Conservation (phyloP, 1,140 invertebrate genomes). For the Calephelis nemesis region DNA sequence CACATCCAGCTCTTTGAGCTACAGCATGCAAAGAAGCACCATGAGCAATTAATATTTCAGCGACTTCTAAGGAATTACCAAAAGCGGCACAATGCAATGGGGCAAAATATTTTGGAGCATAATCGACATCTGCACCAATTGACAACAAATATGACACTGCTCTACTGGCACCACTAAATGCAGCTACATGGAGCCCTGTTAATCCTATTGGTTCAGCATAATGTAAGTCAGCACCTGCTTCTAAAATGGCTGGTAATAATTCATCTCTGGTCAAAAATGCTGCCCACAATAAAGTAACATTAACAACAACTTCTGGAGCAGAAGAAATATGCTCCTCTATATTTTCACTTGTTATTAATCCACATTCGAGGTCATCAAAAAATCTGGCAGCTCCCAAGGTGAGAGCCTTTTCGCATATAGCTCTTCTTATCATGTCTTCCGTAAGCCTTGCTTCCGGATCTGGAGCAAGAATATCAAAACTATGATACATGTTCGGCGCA, state of each 20-base stretch:
- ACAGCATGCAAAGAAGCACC: constrained; percentile 74
- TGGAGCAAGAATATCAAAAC: constrained; percentile 79
- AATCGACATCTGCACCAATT: constrained; percentile 78
- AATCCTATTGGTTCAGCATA: constrained; percentile 77
- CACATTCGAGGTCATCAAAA: constrained; percentile 82
- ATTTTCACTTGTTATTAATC: constrained; percentile 75
- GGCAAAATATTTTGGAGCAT: constrained; percentile 76
- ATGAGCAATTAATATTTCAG: constrained; percentile 75
- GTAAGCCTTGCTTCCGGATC: constrained; percentile 82
- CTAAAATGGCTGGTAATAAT: constrained; percentile 70
- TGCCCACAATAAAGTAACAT: constrained; percentile 65
- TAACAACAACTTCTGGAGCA: constrained; percentile 68
- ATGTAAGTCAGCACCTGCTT: constrained; percentile 78
- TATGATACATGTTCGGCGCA: constrained; percentile 82
- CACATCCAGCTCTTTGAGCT: constrained; percentile 66
- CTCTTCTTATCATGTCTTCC: constrained; percentile 80
- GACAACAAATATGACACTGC: constrained; percentile 79
- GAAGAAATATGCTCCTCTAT: constrained; percentile 67
- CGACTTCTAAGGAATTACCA: constrained; percentile 76
- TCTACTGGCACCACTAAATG: constrained; percentile 80
- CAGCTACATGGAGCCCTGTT: constrained; percentile 80
- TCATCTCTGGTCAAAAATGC: constrained; percentile 77
- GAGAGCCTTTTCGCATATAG: constrained; percentile 81
- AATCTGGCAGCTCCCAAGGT: constrained; percentile 80
- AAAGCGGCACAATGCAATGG: constrained; percentile 81